These are phyloP conservation scores for Hucho hucho DNA, from an alignment of 2,113 vertebrate species.

Conservation along the genomic window DNA sequence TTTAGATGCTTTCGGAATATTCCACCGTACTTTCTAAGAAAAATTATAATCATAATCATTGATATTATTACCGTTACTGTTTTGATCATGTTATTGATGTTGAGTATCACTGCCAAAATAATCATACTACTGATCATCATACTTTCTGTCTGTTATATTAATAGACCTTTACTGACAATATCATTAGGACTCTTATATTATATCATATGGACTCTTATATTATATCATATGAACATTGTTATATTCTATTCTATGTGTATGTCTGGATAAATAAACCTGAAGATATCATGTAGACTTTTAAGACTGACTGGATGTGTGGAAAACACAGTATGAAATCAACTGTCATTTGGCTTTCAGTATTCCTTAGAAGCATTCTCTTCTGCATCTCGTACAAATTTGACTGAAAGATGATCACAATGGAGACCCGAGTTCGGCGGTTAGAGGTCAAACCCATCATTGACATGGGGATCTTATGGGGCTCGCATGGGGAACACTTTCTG, in stretches of 20 bases:
- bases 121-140: conserved; percentile 36
- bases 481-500: neutral
- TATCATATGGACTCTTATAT: conserved; percentile 29
- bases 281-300: neutral
- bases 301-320: conserved; percentile 15
- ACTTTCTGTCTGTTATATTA: conserved; percentile 9
- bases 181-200: neutral
- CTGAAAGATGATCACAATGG: too few relatives aligned
- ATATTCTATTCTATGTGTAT: conserved; percentile 36
- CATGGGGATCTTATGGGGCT: neutral
- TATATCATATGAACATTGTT: conserved; percentile 26
- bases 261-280: conserved; percentile 49
- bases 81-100: conserved; percentile 34
- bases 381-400: neutral
- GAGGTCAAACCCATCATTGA: neutral
- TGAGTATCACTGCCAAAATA: conserved; percentile 55
- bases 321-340: neutral
- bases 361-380: neutral
- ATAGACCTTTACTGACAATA: neutral
- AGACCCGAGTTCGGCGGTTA: neutral
- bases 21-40: conserved; percentile 45
- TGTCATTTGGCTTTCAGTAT: neutral
- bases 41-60: conserved; percentile 34
- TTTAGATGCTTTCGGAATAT: conserved; percentile 47
- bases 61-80: conserved; percentile 24